Evolutionary conservation across 2,797 vertebrate genomes (phyloP).

Genomic region (Aldrovandia affinis): DNA sequence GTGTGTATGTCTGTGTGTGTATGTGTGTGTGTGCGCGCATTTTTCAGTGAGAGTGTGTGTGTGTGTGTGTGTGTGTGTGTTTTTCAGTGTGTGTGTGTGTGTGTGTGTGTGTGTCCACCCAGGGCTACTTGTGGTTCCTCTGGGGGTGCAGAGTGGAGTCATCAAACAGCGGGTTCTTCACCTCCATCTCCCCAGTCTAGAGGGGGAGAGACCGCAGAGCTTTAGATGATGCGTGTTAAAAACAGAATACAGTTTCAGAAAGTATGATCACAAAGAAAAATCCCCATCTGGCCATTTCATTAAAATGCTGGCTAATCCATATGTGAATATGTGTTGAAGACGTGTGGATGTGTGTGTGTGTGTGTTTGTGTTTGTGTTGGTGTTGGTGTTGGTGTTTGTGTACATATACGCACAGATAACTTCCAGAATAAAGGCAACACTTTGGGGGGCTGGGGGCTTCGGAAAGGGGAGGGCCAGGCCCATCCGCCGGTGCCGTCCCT

Average conservation of each 20-base stretch:
- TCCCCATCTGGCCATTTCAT: no score
- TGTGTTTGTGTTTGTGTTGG: not conserved
- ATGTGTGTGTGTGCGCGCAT: constrained; percentile 20
- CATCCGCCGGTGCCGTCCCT: no score
- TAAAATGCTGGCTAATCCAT: no score
- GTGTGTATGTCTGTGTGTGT: not conserved
- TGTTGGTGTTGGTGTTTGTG: not conserved
- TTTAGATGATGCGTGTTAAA: not conserved
- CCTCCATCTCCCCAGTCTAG: constrained; percentile 98
- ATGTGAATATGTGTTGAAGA: no score
- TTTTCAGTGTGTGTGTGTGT: no score
- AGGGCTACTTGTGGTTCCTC: constrained; percentile 74
- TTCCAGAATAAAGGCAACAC: no score
- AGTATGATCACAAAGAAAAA: not conserved
- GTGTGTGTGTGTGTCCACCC: no score
- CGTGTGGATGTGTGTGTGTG: not conserved
- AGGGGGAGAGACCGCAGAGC: constrained; percentile 2
- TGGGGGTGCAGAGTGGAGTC: constrained; percentile 78
- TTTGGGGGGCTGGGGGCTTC: no score
- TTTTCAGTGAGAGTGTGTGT: not conserved
- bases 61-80: not conserved
- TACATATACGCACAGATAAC: not conserved
- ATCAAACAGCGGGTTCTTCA: constrained; percentile 94
- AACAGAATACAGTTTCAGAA: not conserved
- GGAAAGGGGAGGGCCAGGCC: no score